Percentiles rank a stretch among this genome's conserved stretches.
Evolutionary conservation across 2,888 invertebrate species (phyloP).

Genomic region (Thumatha senex): DNA sequence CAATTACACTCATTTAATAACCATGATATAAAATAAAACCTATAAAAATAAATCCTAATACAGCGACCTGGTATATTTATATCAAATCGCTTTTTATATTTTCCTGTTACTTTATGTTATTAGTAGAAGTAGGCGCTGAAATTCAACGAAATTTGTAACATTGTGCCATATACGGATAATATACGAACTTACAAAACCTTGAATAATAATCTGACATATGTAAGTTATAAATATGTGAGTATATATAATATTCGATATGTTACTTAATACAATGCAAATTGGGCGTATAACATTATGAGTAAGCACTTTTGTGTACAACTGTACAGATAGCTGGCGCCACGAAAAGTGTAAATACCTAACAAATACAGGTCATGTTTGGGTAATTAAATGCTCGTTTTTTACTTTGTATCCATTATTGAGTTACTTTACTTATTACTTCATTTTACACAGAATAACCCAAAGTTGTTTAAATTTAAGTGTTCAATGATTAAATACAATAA

Average conservation of each 20-base stretch:
- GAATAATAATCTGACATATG: background rate
- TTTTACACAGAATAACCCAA: conserved; percentile 19
- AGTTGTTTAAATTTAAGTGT: conserved; percentile 11
- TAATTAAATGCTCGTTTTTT: conserved; percentile 17
- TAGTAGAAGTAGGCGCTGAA: background rate
- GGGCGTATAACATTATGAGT: background rate
- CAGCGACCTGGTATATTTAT: too few species aligned
- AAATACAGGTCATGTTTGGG: conserved; percentile 14
- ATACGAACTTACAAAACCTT: background rate
- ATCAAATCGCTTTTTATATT: too few species aligned
- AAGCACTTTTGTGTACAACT: conserved; percentile 13
- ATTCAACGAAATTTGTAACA: background rate
- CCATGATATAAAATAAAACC: too few species aligned
- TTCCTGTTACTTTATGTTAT: too few species aligned
- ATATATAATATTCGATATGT: background rate
- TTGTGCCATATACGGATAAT: background rate
- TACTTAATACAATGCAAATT: background rate
- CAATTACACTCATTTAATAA: too few species aligned
- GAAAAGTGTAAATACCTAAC: conserved; percentile 2
- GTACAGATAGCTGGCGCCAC: conserved; percentile 9
- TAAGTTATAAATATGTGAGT: background rate
- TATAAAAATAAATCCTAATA: too few species aligned
- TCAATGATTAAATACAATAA: conserved; percentile 4
- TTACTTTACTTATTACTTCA: conserved; percentile 19
- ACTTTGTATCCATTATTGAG: conserved; percentile 25